Percentiles rank a stretch among this genome's conserved stretches.
These are phyloP conservation scores for Montifringilla adamsi DNA, from an alignment of 2,113 vertebrate species.

Conservation along the genomic window DNA sequence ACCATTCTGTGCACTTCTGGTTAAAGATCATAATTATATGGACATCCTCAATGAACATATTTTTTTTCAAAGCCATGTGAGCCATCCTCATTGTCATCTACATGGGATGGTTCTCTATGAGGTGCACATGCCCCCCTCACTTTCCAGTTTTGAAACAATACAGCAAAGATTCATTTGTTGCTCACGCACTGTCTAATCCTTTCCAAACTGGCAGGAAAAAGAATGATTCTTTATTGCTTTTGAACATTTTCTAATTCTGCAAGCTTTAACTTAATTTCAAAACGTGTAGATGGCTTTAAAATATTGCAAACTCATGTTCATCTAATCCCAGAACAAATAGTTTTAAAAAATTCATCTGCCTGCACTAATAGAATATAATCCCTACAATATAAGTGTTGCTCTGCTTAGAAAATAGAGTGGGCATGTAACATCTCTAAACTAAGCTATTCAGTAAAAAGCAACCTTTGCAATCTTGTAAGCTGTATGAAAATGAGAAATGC, in stretches of 20 bases:
- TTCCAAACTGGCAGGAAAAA: background rate
- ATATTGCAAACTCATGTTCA: conserved; percentile 34
- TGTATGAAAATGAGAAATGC: conserved; percentile 28
- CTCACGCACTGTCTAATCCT: background rate
- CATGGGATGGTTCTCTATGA: background rate
- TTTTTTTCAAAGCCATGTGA: background rate
- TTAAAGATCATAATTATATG: background rate
- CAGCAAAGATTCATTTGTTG: background rate
- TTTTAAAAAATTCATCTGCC: conserved; percentile 45
- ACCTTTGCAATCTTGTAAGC: background rate
- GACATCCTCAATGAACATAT: background rate
- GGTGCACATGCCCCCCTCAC: background rate
- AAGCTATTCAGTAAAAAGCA: background rate
- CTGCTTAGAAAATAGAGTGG: background rate
- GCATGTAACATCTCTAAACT: background rate
- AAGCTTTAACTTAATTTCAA: conserved; percentile 6
- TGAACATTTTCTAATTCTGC: background rate
- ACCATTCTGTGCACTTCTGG: background rate
- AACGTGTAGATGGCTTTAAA: conserved; percentile 7
- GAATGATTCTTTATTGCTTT: background rate
- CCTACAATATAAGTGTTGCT: conserved; percentile 36
- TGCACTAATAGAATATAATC: conserved; percentile 49
- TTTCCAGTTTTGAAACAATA: background rate
- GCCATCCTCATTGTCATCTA: background rate
- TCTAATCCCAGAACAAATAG: conserved; percentile 44